phyloP scores from a whole-genome alignment of 2,888 invertebrate genomes.

The Heliconius aoede region DNA sequence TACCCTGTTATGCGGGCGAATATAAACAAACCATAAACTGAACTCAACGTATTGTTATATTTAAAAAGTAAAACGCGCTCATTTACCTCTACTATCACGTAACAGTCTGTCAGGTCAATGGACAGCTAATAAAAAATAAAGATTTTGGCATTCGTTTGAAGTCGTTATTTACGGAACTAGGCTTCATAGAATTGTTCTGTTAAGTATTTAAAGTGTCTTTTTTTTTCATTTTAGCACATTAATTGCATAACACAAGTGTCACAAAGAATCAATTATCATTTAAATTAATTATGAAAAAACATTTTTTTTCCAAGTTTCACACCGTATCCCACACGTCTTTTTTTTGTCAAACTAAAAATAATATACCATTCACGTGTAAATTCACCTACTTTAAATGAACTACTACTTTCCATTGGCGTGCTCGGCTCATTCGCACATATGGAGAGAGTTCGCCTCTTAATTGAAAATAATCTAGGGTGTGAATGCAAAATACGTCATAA shows the following conservation, averaged over 20 bases:
- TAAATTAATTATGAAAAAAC: too few relatives aligned
- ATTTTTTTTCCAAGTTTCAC: too few relatives aligned
- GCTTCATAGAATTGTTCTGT: conserved; percentile 4
- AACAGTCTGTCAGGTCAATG: conserved; percentile 30
- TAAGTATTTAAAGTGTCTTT: background rate
- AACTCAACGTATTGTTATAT: too few relatives aligned
- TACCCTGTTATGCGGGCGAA: too few relatives aligned
- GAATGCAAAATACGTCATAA: conserved; percentile 2
- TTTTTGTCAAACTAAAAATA: too few relatives aligned
- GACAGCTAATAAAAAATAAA: conserved; percentile 34
- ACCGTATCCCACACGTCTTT: too few relatives aligned
- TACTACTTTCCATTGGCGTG: background rate
- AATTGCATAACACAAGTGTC: background rate
- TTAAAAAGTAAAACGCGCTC: background rate
- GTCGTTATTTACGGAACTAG: conserved; percentile 28
- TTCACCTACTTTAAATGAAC: background rate
- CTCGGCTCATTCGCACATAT: conserved; percentile 21
- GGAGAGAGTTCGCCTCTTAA: conserved; percentile 23
- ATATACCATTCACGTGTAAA: background rate
- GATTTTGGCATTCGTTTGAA: conserved; percentile 30
- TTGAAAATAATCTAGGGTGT: conserved; percentile 26
- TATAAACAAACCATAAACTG: too few relatives aligned
- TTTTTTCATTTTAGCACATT: background rate
- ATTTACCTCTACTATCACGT: conserved; percentile 26
- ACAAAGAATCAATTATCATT: background rate